Base-by-base conservation (phyloP, 2,888 invertebrate species). In the Crocallis elinguaria region DNA sequence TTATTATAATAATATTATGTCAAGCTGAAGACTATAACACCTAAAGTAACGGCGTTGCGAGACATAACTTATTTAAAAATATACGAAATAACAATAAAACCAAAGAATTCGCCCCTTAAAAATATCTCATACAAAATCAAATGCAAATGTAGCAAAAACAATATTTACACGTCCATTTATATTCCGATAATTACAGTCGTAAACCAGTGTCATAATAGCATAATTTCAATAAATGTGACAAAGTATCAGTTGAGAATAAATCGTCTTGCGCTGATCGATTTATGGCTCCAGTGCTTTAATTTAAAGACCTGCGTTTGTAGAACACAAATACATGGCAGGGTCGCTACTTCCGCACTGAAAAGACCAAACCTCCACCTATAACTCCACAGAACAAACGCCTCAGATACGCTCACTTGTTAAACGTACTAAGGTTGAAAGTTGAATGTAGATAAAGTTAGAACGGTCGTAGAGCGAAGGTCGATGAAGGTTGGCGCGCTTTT, bases 401-500 rank as follows among this genome's bases (percentile, higher is more conserved):
- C 57, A 69, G 62, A 35, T 53, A 11, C 12, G 2, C 6, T 16
- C 35, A 44, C 54, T 60, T 49, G 1, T 37, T 37, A 32, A 36
- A 7, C 27, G 39, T 39, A 21, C 38, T 73, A 72, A 48, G 60
- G 68, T 60, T 64, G 60, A 64, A 62, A 65, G 64, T 69, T 43
- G 66, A 58, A 52, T 79, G 82, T 62, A 62, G 67, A 67, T 69
- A 67, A 73, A 72, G 75, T 73, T 71, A 70, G 76, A 71, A 74
- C 84, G 87, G 87, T 86, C 83, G 88, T 83, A 84, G 89, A 90
- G 88, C 89, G 90, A 91, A 91, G 90, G 90, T 91, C 90, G 90
- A 89, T 90, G 89, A 91, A 90, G 90, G 89, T 88, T 89, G 90
- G 86, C 86, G 84, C 84, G 90, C 88, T 89, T 89, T 90, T 90